Evolutionary conservation across 2,888 invertebrate genomes (phyloP).

Genomic region (Drosophila pseudotakahashii): DNA sequence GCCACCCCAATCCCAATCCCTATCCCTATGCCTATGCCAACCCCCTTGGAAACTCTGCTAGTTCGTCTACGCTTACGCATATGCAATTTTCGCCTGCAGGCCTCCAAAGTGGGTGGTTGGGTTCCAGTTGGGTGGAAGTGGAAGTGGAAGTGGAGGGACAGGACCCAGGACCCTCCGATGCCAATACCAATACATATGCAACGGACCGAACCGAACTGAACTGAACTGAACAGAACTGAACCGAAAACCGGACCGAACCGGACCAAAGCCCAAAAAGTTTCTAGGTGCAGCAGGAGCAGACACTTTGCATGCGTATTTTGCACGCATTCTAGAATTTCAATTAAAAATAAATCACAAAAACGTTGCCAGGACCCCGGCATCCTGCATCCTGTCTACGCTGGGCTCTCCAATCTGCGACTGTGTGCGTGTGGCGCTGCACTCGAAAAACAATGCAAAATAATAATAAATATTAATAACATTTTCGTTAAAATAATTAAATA

Average conservation of each 20-base stretch:
- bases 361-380: constrained; percentile 60
- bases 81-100: constrained; percentile 80
- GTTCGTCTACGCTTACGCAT: constrained; percentile 50
- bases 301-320: constrained; percentile 82
- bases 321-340: constrained; percentile 84
- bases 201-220: constrained; percentile 31
- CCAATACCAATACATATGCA: constrained; percentile 48
- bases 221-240: constrained; percentile 27
- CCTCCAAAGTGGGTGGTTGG: constrained; percentile 48
- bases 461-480: neutral
- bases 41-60: constrained; percentile 12
- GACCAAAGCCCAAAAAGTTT: constrained; percentile 59
- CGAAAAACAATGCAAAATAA: neutral
- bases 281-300: constrained; percentile 78
- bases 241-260: constrained; percentile 21
- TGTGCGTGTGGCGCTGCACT: constrained; percentile 8
- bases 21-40: neutral
- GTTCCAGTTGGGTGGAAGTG: neutral
- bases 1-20: constrained; percentile 1
- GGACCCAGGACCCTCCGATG: constrained; percentile 17
- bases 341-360: constrained; percentile 84
- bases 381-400: constrained; percentile 36
- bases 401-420: constrained; percentile 15
- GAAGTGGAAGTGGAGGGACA: neutral
- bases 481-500: neutral